Base-by-base conservation (phyloP, 1,140 invertebrate species). In the Monomorium pharaonis region DNA sequence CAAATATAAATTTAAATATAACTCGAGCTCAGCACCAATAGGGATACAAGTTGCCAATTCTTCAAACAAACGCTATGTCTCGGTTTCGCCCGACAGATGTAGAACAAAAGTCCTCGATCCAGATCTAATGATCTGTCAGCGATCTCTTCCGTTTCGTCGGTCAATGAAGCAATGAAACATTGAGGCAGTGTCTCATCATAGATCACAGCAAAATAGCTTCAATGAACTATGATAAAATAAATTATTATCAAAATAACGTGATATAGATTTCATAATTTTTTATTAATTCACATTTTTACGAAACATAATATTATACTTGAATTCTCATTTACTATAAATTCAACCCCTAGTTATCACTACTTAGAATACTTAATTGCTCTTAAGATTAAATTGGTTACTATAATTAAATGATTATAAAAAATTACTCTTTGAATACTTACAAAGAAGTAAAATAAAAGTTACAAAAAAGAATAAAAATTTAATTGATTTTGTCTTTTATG, bases 51-150 rank as follows among this genome's bases (percentile, higher is more conserved):
- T 76, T 9, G 51, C 18, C 24, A 84, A 86, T 76, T 69, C 33
- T 33, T 18, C 21, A 86, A 86, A 76, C 21, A 62, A 84, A 60
- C 81, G 62, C 56, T 76, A 76, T 70, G 16, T 58, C 63, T 49
- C 60, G n/a, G 27, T 76, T 86, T 69, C 60, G 44, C 44, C 49
- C 33, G n/a, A n/a, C 42, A 27, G 14, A 30, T 47, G 33, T 30
- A 70, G 24, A 70, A 81, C 49, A 81, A 81, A 81, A 81, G 24
- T 7, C 12, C 10, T 75, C 24, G 78, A 81, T 70, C 63, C 65
- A 81, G 63, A 44, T 72, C 54, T 70, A 24, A 51, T 51, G 24
- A 81, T 70, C 30, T 18, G 7, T 21, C n/a, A 16, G 42, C 16
- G 27, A 86, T 86, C 47, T 27, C 30, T 65, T 21, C 60, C 58